Conservation (phyloP, 2,113 vertebrate species). For the Furnarius figulus region DNA sequence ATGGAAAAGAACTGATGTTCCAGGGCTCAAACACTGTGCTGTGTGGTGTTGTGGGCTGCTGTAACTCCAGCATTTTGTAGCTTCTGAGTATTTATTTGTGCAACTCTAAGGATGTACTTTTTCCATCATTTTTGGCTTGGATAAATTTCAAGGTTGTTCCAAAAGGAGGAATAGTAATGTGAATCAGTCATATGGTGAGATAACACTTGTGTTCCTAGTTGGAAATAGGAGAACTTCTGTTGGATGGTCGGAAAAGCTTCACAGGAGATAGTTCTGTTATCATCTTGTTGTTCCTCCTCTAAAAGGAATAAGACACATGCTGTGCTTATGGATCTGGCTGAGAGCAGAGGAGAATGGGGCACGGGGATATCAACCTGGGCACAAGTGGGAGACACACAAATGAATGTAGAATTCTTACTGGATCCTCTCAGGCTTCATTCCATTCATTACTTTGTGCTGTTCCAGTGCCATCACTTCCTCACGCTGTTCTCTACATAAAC, state of each 20-base stretch:
- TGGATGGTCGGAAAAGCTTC: not conserved
- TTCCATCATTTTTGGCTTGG: not conserved
- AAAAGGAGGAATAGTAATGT: not conserved
- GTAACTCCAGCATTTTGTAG: not conserved
- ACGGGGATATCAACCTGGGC: not conserved
- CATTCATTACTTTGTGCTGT: not conserved
- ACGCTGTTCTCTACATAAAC: not conserved
- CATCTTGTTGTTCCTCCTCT: not conserved
- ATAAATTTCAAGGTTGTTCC: not conserved
- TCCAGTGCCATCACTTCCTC: not conserved
- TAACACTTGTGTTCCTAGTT: not conserved
- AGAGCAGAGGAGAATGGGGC: not conserved
- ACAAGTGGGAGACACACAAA: not conserved
- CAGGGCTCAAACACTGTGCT: not conserved
- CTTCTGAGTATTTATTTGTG: not conserved
- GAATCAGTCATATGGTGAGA: not conserved
- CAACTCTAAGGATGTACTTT: not conserved
- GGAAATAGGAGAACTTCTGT: not conserved
- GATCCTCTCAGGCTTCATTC: not conserved
- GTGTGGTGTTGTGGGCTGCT: not conserved
- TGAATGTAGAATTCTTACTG: not conserved
- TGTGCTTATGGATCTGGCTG: not conserved
- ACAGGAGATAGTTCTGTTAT: not conserved
- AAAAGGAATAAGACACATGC: not conserved
- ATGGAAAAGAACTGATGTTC: not conserved